phyloP scores from a whole-genome alignment of 1,140 invertebrate genomes.

The Dryas iulia region DNA sequence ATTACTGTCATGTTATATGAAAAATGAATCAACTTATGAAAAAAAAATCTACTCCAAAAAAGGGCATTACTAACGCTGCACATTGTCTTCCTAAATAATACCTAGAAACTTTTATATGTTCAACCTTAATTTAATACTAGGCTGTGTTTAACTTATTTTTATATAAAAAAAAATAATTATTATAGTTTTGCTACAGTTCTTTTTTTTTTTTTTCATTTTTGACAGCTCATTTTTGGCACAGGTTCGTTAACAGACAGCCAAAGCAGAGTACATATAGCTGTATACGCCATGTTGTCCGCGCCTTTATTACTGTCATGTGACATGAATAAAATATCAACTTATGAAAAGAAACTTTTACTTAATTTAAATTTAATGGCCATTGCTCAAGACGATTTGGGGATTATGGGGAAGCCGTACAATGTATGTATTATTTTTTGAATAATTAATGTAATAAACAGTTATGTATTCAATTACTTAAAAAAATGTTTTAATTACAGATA shows the following conservation, averaged over 20 bases:
- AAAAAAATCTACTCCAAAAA: no score
- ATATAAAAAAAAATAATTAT: no score
- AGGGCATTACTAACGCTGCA: no score
- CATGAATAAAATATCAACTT: conserved; percentile 84
- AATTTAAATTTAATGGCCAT: conserved; percentile 90
- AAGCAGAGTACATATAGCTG: conserved; percentile 91
- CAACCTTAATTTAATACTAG: no score
- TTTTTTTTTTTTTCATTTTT: conserved; percentile 29
- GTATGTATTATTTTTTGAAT: conserved; percentile 39
- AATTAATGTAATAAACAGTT: no score
- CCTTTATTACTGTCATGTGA: conserved; percentile 95
- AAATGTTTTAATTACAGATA: no score
- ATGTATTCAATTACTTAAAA: no score
- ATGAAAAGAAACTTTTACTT: conserved; percentile 87
- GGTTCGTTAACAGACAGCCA: conserved; percentile 90
- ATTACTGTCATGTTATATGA: conserved; percentile 93
- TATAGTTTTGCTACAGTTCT: neutral
- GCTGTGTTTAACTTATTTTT: no score
- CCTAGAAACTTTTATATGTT: no score
- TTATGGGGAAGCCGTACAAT: conserved; percentile 60
- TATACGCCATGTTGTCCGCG: conserved; percentile 94
- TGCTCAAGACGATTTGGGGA: conserved; percentile 91
- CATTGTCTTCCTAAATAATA: no score
- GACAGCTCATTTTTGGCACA: conserved; percentile 92
- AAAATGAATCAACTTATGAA: conserved; percentile 84